phyloP scores from a whole-genome alignment of 2,888 invertebrate genomes.

The Dendrolimus houi region DNA sequence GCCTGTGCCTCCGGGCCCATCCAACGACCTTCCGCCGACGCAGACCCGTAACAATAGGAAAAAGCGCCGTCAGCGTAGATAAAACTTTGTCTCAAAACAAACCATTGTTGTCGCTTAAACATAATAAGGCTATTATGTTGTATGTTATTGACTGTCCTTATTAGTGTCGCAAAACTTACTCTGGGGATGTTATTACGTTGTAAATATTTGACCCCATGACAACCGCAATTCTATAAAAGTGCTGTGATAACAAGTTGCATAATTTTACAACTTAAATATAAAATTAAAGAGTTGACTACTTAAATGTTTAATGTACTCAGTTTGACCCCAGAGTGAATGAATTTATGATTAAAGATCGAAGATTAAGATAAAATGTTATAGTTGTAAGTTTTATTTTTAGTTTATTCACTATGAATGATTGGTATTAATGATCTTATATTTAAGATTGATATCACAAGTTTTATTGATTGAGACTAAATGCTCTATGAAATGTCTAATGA shows the following conservation, averaged over 20 bases:
- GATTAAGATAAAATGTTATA: conserved; percentile 8
- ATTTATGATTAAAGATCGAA: not conserved
- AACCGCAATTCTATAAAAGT: conserved; percentile 55
- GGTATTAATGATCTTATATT: no score
- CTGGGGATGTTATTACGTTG: conserved; percentile 35
- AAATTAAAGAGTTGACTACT: conserved; percentile 21
- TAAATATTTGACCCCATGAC: conserved; percentile 42
- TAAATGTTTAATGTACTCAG: conserved; percentile 21
- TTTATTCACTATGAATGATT: no score
- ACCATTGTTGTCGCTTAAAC: conserved; percentile 1
- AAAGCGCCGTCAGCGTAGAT: conserved; percentile 59
- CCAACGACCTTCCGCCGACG: conserved; percentile 18
- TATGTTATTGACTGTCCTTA: conserved; percentile 35
- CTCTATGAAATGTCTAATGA: conserved; percentile 8
- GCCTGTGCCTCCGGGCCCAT: conserved; percentile 14
- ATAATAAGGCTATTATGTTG: conserved; percentile 28
- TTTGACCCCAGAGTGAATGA: not conserved
- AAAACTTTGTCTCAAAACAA: conserved; percentile 18
- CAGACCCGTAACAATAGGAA: conserved; percentile 46
- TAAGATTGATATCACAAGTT: no score
- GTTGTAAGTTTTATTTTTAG: conserved; percentile 2
- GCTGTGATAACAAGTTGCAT: conserved; percentile 57
- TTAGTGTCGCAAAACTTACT: conserved; percentile 33
- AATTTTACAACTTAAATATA: conserved; percentile 1
- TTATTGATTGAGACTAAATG: no score